Evolutionary conservation across 1,140 invertebrate species (phyloP).

Genomic region (Charaxes varanes): DNA sequence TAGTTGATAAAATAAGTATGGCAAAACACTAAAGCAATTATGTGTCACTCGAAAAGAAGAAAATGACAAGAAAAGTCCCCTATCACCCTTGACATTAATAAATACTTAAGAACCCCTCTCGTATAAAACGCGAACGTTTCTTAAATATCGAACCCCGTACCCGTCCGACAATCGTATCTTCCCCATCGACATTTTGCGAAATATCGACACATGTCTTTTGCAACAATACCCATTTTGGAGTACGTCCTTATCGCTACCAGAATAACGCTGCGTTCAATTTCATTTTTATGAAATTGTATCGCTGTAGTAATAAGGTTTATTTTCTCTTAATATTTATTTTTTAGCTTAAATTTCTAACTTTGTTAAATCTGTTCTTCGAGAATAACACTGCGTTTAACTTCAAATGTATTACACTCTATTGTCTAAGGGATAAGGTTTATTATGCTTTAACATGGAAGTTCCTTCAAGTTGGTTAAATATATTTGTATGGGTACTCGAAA

Average conservation of each 20-base stretch:
- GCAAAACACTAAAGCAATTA: too few species aligned
- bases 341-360: too few species aligned
- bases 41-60: too few species aligned
- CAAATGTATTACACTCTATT: constrained; percentile 11
- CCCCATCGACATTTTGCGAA: constrained; percentile 32
- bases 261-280: neutral
- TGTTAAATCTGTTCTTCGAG: too few species aligned
- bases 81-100: constrained; percentile 7
- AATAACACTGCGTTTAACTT: neutral
- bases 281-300: constrained; percentile 13
- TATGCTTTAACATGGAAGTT: constrained; percentile 9
- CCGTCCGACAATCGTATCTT: constrained; percentile 34
- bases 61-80: neutral
- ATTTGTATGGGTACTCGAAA: constrained; percentile 60
- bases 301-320: constrained; percentile 15
- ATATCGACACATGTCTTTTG: constrained; percentile 63
- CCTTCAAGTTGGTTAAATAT: constrained; percentile 24
- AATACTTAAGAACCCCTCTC: constrained; percentile 3
- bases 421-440: constrained; percentile 15
- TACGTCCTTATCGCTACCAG: constrained; percentile 37
- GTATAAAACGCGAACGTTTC: constrained; percentile 14
- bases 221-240: constrained; percentile 40
- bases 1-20: too few species aligned
- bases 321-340: constrained; percentile 19
- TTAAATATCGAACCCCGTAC: constrained; percentile 16